Evolutionary conservation across 2,888 invertebrate genomes (phyloP), one percentile per base, ranked within the genome.

Genomic region (Nematopogon swammerdamellus): DNA sequence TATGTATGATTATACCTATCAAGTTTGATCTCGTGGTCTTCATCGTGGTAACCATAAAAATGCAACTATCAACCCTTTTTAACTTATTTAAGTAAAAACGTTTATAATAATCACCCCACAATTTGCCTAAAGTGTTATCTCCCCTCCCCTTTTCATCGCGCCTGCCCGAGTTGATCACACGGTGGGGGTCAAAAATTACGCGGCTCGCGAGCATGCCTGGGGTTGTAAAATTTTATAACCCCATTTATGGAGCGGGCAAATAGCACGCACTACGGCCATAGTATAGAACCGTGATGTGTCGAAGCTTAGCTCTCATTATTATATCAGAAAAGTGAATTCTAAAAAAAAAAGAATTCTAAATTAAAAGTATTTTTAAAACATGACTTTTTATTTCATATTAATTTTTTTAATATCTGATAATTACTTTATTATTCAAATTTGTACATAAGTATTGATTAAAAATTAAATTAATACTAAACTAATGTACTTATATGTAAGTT

Each of bases 31-130:
- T n/a, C n/a, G n/a, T n/a, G n/a, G n/a, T n/a, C n/a, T n/a, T n/a
- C n/a, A n/a, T n/a, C 36, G 36, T 14, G 11, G 8, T 10, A 46
- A 46, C 57, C 62, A 67, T 69, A 69, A 72, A 73, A 70, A 71
- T 69, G 67, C 67, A 61, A 64, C 67, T 69, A 60, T 54, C 18
- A 36, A 30, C 20, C 19, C 18, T 61, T 60, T 67, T 68, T 63
- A 58, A 68, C 67, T 73, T 68, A 69, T 71, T 73, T 71, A 72
- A 71, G 67, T 72, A 63, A 69, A 68, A 72, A 60, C 76, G 76
- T 74, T 77, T 77, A 76, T 72, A 74, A 73, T 77, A 74, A 77
- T 77, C 72, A 73, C 65, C 54, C 64, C 60, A 68, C 62, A 69
- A 71, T 75, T 74, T 73, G 59, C 56, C 68, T 68, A 68, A 63